Percentiles rank a stretch among this genome's conserved stretches.
phyloP scores from a whole-genome alignment of 2,113 vertebrate species.

The Empidonax alnorum region DNA sequence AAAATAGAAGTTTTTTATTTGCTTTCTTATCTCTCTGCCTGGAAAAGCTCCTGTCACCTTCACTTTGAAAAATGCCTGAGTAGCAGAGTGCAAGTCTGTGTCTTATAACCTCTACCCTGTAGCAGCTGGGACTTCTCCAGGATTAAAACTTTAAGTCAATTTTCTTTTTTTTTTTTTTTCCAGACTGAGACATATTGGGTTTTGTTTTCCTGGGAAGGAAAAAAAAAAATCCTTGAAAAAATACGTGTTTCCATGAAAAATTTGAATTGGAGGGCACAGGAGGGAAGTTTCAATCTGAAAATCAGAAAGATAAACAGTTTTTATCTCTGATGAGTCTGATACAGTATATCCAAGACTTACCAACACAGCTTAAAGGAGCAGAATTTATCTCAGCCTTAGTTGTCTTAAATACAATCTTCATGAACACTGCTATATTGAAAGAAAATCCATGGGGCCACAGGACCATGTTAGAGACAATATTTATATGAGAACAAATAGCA shows the following conservation, averaged over 20 bases:
- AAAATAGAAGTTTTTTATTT: not conserved
- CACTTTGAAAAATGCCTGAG: not conserved
- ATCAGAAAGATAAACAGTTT: not conserved
- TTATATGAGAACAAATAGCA: not conserved
- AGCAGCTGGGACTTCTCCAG: constrained; percentile 8
- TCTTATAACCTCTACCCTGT: not conserved
- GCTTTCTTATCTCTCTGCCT: not conserved
- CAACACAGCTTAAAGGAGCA: not conserved
- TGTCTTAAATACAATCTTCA: not conserved
- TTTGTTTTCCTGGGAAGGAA: not conserved
- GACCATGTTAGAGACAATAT: not conserved
- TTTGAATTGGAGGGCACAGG: not conserved
- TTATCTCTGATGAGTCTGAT: not conserved
- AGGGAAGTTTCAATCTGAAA: not conserved
- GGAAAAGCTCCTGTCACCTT: not conserved
- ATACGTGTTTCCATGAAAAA: not conserved
- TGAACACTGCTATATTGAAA: not conserved
- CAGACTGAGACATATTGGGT: not conserved
- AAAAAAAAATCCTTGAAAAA: not conserved
- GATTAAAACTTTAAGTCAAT: not conserved
- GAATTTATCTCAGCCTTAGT: not conserved
- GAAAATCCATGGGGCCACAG: not conserved
- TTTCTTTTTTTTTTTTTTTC: not conserved
- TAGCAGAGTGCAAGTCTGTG: not conserved
- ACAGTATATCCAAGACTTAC: not conserved